Evolutionary conservation across 1,140 invertebrate genomes (phyloP), one percentile per base, ranked within the genome.

Genomic region (Scaptodrosophila lebanonensis): DNA sequence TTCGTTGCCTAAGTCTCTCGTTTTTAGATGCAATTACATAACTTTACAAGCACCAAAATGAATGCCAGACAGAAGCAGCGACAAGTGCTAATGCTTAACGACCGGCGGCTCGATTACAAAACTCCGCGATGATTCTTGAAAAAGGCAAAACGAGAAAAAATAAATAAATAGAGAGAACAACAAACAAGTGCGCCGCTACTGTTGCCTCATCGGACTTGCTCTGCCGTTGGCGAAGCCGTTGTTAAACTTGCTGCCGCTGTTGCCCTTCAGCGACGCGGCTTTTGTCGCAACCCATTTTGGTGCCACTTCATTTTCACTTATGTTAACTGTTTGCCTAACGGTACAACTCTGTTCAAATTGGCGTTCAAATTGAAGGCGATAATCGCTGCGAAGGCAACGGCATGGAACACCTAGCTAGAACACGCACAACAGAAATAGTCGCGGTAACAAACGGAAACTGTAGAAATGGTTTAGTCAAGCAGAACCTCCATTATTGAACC

Each of bases 231-330:
- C n/a, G n/a, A n/a, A n/a, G n/a, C n/a, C 3, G 22, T 25, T 25
- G 22, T 25, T 25, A 25, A 25, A 8, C 3, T 25, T 25, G 8
- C 3, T 25, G 22, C 22, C 49, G 59, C 60, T 45, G 66, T 43
- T 52, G 72, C 70, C 70, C 66, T 76, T 70, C 66, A 62, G 61
- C 61, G 30, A 45, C 8, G 29, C 18, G 29, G 22, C 50, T 60
- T 65, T 76, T 61, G 61, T 57, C 65, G 65, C 42, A 36, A 49
- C 36, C 52, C 53, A 29, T 40, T 40, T 52, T 73, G 45, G 68
- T 66, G 73, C 69, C 75, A 67, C 65, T 84, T 84, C 59, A 84
- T 84, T 84, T 83, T 84, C 79, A 84, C 73, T 79, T 84, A 61
- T 51, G 62, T 54, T 82, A 83, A 79, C 77, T 60, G 77, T 84